Conservation (phyloP, 2,113 vertebrate genomes). For the Cebus imitator region DNA sequence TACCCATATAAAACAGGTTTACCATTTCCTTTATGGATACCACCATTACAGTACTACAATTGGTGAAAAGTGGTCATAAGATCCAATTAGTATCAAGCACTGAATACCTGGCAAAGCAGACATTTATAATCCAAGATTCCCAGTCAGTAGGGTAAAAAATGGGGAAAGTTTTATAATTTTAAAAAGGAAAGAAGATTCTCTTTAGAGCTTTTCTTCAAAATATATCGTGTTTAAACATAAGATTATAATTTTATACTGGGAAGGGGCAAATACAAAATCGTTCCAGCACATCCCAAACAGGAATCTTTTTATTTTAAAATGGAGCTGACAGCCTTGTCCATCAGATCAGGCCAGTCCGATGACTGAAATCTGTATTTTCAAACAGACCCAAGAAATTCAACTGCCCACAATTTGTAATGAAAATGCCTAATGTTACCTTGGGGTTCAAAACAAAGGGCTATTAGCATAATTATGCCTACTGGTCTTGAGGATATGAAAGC, state of each 20-base stretch:
- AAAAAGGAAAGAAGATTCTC: neutral
- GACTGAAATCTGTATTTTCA: neutral
- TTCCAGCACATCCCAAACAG: neutral
- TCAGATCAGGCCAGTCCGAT: neutral
- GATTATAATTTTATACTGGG: neutral
- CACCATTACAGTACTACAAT: neutral
- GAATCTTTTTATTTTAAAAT: slow-evolving; percentile 9
- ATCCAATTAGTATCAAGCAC: neutral
- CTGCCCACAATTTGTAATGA: neutral
- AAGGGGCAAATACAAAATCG: neutral
- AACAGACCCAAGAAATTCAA: neutral
- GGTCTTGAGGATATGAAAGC: neutral
- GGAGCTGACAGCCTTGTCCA: neutral
- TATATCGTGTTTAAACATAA: neutral
- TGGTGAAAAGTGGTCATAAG: slow-evolving; percentile 16
- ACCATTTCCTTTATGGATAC: neutral
- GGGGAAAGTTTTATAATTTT: neutral
- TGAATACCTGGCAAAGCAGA: neutral
- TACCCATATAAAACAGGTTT: neutral
- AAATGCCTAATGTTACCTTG: neutral
- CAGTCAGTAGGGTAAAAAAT: neutral
- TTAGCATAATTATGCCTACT: neutral
- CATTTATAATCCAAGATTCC: neutral
- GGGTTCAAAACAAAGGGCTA: neutral
- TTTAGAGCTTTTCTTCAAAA: neutral